Evolutionary conservation across 2,888 invertebrate species (phyloP).

Genomic region (Mycalesis mineus): DNA sequence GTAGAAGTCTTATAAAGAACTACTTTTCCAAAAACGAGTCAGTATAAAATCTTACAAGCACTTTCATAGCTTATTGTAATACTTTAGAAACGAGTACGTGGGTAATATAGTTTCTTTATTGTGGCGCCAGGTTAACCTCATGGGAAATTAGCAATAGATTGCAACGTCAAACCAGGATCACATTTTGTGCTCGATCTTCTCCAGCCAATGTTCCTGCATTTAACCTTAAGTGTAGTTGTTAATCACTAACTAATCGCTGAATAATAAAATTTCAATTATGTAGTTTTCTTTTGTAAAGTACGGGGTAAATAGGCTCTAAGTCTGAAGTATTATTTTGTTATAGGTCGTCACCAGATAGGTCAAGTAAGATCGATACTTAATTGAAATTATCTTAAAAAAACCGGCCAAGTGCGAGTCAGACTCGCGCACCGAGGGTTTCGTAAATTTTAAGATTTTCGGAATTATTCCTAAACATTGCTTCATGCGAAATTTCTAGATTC

Average conservation of each 20-base stretch:
- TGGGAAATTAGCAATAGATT: constrained; percentile 73
- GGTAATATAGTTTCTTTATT: constrained; percentile 69
- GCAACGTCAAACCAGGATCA: constrained; percentile 71
- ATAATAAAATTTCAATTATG: background rate
- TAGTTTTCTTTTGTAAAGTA: too few species aligned
- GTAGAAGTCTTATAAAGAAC: too few species aligned
- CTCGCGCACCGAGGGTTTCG: too few species aligned
- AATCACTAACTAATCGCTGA: background rate
- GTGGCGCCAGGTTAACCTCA: constrained; percentile 62
- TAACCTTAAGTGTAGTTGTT: background rate
- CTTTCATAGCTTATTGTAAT: constrained; percentile 20
- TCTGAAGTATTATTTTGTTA: too few species aligned
- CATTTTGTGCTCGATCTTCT: constrained; percentile 61
- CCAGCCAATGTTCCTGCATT: constrained; percentile 43
- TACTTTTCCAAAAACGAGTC: background rate
- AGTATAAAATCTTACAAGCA: background rate
- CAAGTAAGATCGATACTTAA: too few species aligned
- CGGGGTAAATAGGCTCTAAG: too few species aligned
- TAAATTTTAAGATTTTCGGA: too few species aligned
- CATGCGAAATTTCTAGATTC: too few species aligned
- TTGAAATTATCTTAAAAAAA: too few species aligned
- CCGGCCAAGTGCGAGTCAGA: too few species aligned
- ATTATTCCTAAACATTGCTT: too few species aligned
- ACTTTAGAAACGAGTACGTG: constrained; percentile 24
- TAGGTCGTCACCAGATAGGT: too few species aligned